Conservation (phyloP, 92 coral and sea anemone genomes). For the Galaxea fascicularis region DNA sequence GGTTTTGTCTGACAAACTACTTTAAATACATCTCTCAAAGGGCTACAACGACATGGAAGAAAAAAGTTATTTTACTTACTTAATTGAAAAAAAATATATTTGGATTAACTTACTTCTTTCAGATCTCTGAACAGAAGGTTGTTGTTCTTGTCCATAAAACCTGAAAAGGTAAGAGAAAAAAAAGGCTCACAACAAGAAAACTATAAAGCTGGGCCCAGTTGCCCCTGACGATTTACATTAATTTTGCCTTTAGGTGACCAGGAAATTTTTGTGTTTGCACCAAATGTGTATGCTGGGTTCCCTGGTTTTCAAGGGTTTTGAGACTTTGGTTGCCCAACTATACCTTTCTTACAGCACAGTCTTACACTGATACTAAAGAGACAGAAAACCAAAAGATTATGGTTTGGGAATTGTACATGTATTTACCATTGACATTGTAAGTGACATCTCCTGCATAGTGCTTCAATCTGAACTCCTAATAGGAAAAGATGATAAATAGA, state of each 20-base stretch:
- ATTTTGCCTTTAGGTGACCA: too few relatives aligned
- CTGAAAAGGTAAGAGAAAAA: conserved; percentile 36
- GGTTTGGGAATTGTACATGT: background rate
- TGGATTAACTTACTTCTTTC: conserved; percentile 81
- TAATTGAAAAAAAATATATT: background rate
- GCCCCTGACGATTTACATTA: too few relatives aligned
- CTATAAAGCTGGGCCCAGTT: background rate
- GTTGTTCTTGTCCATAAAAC: conserved; percentile 98
- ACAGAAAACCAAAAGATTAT: background rate
- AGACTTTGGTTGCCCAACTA: too few relatives aligned
- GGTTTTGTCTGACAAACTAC: too few relatives aligned
- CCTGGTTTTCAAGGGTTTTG: too few relatives aligned
- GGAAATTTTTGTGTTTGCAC: too few relatives aligned
- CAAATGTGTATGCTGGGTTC: too few relatives aligned
- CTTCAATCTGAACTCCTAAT: conserved; percentile 91
- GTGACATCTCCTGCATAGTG: conserved; percentile 99
- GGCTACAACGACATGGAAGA: background rate
- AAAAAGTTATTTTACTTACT: too few relatives aligned
- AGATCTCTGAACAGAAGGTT: conserved; percentile 94
- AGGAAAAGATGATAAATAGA: background rate
- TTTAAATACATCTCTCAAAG: too few relatives aligned
- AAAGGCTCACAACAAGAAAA: background rate
- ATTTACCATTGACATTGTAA: conserved; percentile 83
- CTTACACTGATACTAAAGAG: background rate
- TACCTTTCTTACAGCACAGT: too few relatives aligned